phyloP scores from a whole-genome alignment of 2,113 vertebrate genomes.

The Gallinago undulata region DNA sequence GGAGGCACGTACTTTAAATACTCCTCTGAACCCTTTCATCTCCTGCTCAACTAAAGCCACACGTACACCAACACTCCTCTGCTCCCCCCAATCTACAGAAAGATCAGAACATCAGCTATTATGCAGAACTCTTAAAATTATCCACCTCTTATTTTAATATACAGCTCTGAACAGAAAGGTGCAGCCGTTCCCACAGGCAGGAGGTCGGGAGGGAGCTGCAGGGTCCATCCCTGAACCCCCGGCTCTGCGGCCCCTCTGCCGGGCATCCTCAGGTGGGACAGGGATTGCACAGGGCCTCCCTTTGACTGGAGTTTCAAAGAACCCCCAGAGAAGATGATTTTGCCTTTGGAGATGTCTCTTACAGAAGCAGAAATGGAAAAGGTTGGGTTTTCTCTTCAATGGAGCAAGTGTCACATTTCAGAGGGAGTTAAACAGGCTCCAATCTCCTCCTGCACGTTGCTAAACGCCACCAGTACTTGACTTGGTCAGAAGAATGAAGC shows the following conservation, averaged over 20 bases:
- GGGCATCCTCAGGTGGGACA: neutral
- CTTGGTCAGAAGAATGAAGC: neutral
- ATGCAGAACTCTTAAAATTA: neutral
- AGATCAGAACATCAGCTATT: neutral
- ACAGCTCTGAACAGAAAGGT: neutral
- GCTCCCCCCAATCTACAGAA: neutral
- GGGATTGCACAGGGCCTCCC: neutral
- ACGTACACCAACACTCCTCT: fast-evolving
- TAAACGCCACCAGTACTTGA: fast-evolving
- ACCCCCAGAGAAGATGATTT: neutral
- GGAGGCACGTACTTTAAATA: neutral
- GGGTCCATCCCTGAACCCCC: neutral
- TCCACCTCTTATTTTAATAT: neutral
- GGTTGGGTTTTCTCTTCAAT: neutral
- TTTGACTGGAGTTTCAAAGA: neutral
- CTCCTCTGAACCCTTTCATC: neutral
- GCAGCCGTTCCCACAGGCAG: neutral
- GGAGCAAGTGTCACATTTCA: neutral
- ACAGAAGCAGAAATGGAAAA: neutral
- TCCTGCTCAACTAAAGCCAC: neutral
- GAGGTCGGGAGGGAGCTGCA: neutral
- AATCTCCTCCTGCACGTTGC: fast-evolving
- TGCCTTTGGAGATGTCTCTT: neutral
- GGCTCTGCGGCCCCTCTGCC: neutral
- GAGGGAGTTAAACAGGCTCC: neutral